Conservation (phyloP, 1,140 invertebrate species). For the Harlomillsia oculata region DNA sequence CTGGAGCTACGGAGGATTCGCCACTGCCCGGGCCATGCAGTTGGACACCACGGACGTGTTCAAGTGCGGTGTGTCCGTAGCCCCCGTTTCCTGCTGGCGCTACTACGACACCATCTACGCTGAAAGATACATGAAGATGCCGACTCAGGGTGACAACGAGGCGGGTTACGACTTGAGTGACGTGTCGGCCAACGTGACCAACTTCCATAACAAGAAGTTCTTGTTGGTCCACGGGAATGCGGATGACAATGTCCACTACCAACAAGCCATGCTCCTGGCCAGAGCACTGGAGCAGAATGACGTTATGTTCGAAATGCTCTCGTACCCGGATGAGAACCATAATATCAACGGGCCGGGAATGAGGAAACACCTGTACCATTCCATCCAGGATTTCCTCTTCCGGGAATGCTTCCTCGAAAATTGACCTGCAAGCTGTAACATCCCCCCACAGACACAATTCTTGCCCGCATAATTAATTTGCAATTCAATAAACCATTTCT, state of each 20-base stretch:
- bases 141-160: conserved; percentile 59
- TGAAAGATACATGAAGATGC: conserved; percentile 84
- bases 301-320: conserved; percentile 71
- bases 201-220: conserved; percentile 61
- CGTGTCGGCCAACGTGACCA: conserved; percentile 56
- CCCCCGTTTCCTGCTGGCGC: conserved; percentile 88
- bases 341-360: conserved; percentile 51
- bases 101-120: conserved; percentile 94
- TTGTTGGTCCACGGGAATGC: conserved; percentile 80
- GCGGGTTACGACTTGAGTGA: conserved; percentile 64
- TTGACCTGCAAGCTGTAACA: no score
- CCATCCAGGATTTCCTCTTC: conserved; percentile 72
- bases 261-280: conserved; percentile 78
- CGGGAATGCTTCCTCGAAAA: conserved; percentile 69
- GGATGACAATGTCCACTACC: conserved; percentile 90
- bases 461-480: no score
- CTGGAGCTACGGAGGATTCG: conserved; percentile 56
- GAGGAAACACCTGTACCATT: conserved; percentile 74
- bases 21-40: conserved; percentile 48
- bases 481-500: no score
- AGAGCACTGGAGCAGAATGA: conserved; percentile 68
- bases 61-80: conserved; percentile 81
- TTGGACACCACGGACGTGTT: conserved; percentile 59
- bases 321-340: conserved; percentile 87
- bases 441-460: no score